Evolutionary conservation across 2,797 vertebrate species (phyloP).

Genomic region (Takifugu rubripes): DNA sequence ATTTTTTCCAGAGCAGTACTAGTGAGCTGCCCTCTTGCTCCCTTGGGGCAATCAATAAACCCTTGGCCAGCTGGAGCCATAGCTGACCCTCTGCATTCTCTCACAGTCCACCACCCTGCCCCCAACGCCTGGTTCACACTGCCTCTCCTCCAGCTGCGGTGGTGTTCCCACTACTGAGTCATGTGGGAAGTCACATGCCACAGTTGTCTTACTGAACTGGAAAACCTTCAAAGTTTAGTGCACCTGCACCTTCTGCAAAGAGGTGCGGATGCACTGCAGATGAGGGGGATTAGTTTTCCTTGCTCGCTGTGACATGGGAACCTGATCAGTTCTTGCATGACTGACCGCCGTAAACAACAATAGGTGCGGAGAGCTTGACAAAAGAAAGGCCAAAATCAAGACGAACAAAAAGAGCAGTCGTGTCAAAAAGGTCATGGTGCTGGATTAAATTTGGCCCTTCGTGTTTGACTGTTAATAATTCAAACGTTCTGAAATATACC

Average conservation of each 20-base stretch:
- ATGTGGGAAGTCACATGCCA: constrained; percentile 14
- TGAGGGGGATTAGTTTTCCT: constrained; percentile 39
- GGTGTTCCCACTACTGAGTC: constrained; percentile 36
- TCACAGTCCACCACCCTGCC: constrained; percentile 52
- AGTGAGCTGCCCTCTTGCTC: constrained; percentile 11
- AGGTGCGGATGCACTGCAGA: constrained; percentile 13
- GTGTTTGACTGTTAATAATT: constrained; percentile 13
- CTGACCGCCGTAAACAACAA: constrained; percentile 58
- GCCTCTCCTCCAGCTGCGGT: constrained; percentile 38
- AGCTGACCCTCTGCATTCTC: constrained; percentile 62
- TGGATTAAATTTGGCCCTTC: background rate
- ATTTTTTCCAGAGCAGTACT: too few relatives aligned
- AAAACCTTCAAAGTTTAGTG: constrained; percentile 37
- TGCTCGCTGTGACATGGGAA: constrained; percentile 52
- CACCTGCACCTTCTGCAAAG: constrained; percentile 49
- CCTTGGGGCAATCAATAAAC: constrained; percentile 65
- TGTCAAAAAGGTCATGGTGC: constrained; percentile 14
- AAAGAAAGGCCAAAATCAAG: constrained; percentile 20
- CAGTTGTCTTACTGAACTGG: constrained; percentile 44
- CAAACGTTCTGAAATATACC: constrained; percentile 12
- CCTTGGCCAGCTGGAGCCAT: constrained; percentile 67
- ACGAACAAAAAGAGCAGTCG: constrained; percentile 33
- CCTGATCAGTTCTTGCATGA: constrained; percentile 58
- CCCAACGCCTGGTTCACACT: constrained; percentile 21
- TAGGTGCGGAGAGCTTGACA: constrained; percentile 54